Base-by-base conservation (phyloP, 2,113 vertebrate species). In the Chionis minor region DNA sequence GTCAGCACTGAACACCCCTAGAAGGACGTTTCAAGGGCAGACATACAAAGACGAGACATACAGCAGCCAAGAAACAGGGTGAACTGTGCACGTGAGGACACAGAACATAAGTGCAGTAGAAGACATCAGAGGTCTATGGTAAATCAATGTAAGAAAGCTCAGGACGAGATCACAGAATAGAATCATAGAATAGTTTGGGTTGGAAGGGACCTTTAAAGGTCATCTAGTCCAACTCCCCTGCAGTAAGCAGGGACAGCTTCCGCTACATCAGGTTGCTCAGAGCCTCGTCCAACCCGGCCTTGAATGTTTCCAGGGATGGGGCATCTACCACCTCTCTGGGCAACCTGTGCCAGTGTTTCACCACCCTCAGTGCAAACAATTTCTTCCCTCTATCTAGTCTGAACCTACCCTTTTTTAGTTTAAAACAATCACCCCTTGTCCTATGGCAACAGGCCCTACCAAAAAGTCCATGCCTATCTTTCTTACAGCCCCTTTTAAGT, bases 1-100 rank as follows among this genome's bases (percentile, higher is more conserved):
- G 32, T 52, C 42, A 26, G 42, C 1, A 1, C 0, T 20, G 61
- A 69, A 35, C 32, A 42, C 0, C 7, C 23, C 45, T 15, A 56
- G 8, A 33, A 87, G 16, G 56, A 49, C 1, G 1, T 35, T 63
- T 26, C 30, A 45, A 69, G 44, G 19, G 69, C 8, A 81, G 59
- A 56, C 47, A 59, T 6, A n/a, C 38, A 71, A 70, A 86, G n/a
- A 44, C 0, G 4, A 81, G 44, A 70, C 18, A 66, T 3, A 32
- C 3, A 51, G 14, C 23, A 66, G 56, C 2, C 32, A 65, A 66
- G 40, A 81, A 81, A 49, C 2, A 27, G 27, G n/a, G 20, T 13
- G 6, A 55, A 28, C 20, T 16, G 7, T 28, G 47, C 35, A 44
- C 0, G 1, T 28, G 30, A 81, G 27, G 42, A n/a, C 51, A 52